Percentiles rank a stretch among this genome's conserved stretches.
Evolutionary conservation across 1,140 invertebrate species (phyloP).

Genomic region (Caenorhabditis remanei): DNA sequence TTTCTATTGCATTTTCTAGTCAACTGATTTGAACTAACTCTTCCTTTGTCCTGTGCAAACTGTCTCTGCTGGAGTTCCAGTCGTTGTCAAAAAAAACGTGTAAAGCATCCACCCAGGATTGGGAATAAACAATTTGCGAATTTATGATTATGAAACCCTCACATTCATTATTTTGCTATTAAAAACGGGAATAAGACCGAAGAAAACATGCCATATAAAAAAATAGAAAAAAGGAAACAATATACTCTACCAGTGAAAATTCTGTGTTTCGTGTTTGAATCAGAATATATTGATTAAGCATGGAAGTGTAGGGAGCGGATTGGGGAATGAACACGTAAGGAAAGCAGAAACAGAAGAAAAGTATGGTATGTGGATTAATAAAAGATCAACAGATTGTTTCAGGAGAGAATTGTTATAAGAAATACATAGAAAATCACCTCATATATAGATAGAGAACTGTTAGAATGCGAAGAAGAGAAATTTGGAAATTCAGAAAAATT

Average conservation of each 20-base stretch:
- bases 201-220: constrained; percentile 13
- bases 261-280: constrained; percentile 2
- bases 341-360: constrained; percentile 17
- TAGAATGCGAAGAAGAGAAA: constrained; percentile 17
- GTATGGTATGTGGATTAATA: not conserved
- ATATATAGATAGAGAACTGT: not conserved
- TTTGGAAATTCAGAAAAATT: not conserved
- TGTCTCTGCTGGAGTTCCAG: constrained; percentile 38
- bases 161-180: constrained; percentile 22
- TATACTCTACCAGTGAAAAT: constrained; percentile 37
- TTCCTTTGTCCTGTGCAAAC: constrained; percentile 35
- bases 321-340: constrained; percentile 42
- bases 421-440: constrained; percentile 36
- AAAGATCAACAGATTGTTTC: constrained; percentile 53
- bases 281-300: constrained; percentile 22
- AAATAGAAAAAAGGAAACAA: constrained; percentile 8
- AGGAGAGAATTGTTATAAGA: constrained; percentile 27
- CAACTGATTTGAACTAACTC: constrained; percentile 46
- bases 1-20: constrained; percentile 51
- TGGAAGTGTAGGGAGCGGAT: not conserved
- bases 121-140: constrained; percentile 11
- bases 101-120: not conserved
- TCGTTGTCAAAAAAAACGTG: constrained; percentile 28
- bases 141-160: not conserved
- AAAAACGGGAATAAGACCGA: not conserved